These are phyloP conservation scores for Aeoliscus strigatus DNA, from an alignment of 2,797 vertebrate species.

Conservation along the genomic window DNA sequence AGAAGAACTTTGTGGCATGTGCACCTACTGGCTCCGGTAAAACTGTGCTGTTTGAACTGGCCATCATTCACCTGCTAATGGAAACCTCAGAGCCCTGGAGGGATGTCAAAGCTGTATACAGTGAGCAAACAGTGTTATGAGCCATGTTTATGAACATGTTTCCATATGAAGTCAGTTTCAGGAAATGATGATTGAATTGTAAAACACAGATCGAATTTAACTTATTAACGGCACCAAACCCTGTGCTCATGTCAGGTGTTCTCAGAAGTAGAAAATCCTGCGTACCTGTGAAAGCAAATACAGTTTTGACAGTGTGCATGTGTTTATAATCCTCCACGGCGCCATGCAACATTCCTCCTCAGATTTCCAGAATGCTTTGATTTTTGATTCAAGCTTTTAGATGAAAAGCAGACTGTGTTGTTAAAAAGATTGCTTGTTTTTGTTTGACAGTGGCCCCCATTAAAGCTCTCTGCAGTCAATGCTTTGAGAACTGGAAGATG, in stretches of 20 bases:
- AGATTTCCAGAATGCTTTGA: slow-evolving; percentile 3
- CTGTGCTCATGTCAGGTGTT: no score
- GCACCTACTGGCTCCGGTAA: slow-evolving; percentile 98
- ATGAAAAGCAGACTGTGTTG: slow-evolving; percentile 5
- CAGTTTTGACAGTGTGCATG: no score
- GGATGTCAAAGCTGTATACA: slow-evolving; percentile 93
- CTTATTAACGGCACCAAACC: no score
- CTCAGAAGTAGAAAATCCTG: no score
- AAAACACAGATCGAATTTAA: no score
- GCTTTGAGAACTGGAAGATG: slow-evolving; percentile 90
- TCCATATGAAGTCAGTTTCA: no score
- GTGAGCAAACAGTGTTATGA: slow-evolving; percentile 73
- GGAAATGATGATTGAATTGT: no score
- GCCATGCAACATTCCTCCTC: slow-evolving; percentile 1
- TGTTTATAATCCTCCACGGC: no score
- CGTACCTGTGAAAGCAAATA: no score
- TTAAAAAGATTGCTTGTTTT: slow-evolving; percentile 20
- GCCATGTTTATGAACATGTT: no score
- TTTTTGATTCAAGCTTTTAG: slow-evolving; percentile 7
- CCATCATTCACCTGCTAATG: slow-evolving; percentile 91
- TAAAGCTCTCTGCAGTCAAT: slow-evolving; percentile 95
- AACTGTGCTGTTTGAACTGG: slow-evolving; percentile 93
- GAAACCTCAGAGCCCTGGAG: slow-evolving; percentile 86
- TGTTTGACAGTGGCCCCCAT: slow-evolving; percentile 89
- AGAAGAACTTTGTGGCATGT: slow-evolving; percentile 91